A percentile compares a stretch with the other conserved stretches of the same genome.
These are phyloP conservation scores for Emydocephalus ijimae DNA, from an alignment of 2,113 vertebrate species.

Conservation along the genomic window DNA sequence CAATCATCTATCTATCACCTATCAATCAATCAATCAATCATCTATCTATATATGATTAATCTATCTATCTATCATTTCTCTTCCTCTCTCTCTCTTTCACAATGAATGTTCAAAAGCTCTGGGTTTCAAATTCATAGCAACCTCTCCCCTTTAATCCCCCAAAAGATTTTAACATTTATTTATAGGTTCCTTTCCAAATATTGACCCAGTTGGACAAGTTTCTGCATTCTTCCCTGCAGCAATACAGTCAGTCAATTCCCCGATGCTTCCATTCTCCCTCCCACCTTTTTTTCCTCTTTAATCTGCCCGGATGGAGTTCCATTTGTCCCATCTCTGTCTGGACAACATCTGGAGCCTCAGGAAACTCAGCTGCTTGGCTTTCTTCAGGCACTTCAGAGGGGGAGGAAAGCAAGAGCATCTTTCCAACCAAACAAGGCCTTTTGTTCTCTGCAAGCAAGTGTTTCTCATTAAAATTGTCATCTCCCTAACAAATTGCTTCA, in stretches of 20 bases:
- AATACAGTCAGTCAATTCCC: slow-evolving; percentile 44
- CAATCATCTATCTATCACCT: no score
- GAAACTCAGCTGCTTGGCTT: slow-evolving; percentile 74
- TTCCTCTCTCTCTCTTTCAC: no score
- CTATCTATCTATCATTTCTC: no score
- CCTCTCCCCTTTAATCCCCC: slow-evolving; percentile 1
- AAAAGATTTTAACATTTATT: slow-evolving; percentile 36
- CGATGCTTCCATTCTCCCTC: background rate
- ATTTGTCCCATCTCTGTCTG: slow-evolving; percentile 82
- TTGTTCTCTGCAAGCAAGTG: slow-evolving; percentile 84
- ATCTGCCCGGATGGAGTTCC: slow-evolving; percentile 66
- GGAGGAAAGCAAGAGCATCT: slow-evolving; percentile 68
- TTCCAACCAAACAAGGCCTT: slow-evolving; percentile 72
- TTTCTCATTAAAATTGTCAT: slow-evolving; percentile 90
- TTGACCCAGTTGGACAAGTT: slow-evolving; percentile 25
- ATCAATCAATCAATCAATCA: no score
- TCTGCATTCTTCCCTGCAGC: slow-evolving; percentile 34
- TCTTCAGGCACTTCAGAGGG: slow-evolving; percentile 77
- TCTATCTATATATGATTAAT: no score
- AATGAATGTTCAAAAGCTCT: background rate
- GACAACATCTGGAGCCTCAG: slow-evolving; percentile 86
- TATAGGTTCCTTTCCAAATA: slow-evolving; percentile 11
- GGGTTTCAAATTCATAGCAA: slow-evolving; percentile 38
- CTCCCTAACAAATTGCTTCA: slow-evolving; percentile 83
- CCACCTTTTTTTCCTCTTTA: slow-evolving; percentile 43